Evolutionary conservation across 2,113 vertebrate genomes (phyloP), one percentile per base, ranked within the genome.

Genomic region (Oryzias celebensis): DNA sequence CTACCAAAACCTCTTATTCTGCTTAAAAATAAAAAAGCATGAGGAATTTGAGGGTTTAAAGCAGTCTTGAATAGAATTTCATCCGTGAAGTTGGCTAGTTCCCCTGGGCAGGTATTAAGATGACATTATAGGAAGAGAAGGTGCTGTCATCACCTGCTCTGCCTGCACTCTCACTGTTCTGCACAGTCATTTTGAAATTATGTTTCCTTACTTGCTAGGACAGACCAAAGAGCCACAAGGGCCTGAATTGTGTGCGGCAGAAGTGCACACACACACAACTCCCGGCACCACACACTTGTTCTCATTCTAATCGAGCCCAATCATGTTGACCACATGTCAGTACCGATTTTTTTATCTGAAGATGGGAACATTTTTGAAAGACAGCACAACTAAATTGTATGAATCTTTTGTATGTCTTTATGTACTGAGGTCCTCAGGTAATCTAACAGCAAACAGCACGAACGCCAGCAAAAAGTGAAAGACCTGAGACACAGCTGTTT

Each of bases 131-230:
- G 55, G 73, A 49, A 7, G 8, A 71, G 65, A 57, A 73, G 52
- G 71, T 68, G 62, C 67, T 70, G 55, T 74, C 73, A 68, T 77
- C 67, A 68, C 80, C 28, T 75, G 28, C 63, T 60, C 69, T 63
- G 61, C 71, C 14, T 44, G 20, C 54, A 31, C 52, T 22, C 17
- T 54, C 36, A 55, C 52, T n/a, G 4, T 18, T 13, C 8, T 36
- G 26, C 52, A 36, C 52, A n/a, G 26, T n/a, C 52, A 53, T 53
- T 53, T 53, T 36, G 52, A 53, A 36, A 36, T 10, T 8, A 53
- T 31, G 51, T 36, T 48, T 26, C 16, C 3, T 49, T 15, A 48
- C 46, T 59, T 58, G 23, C 17, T 47, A 47, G 23, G 45, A 59
- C 26, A 31, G 26, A 7, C 18, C 26, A 16, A 36, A 36, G 28